Evolutionary conservation across 2,113 vertebrate species (phyloP).

Genomic region (Festucalex cinctus): DNA sequence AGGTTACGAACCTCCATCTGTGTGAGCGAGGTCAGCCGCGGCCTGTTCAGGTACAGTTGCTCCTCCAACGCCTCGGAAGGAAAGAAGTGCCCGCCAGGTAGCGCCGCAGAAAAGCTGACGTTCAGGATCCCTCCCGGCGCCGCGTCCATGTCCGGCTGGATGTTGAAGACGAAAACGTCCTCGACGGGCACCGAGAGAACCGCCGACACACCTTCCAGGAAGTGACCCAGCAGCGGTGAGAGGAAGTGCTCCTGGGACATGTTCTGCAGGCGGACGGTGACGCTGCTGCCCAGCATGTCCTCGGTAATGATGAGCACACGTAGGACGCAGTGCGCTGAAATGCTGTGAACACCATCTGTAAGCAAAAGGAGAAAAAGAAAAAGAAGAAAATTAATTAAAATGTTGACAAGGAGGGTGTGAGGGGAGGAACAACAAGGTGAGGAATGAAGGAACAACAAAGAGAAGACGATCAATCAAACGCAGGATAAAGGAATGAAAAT

Average conservation of each 20-base stretch:
- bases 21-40: constrained; percentile 82
- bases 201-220: constrained; percentile 90
- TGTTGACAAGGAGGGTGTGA: background rate
- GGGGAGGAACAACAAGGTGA: background rate
- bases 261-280: constrained; percentile 95
- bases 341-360: constrained; percentile 90
- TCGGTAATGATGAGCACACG: constrained; percentile 96
- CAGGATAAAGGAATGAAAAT: background rate
- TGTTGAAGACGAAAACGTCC: constrained; percentile 97
- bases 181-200: constrained; percentile 87
- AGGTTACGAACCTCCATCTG: constrained; percentile 79
- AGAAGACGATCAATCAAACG: background rate
- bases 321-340: constrained; percentile 90
- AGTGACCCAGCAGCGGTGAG: constrained; percentile 85
- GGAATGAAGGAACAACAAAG: background rate
- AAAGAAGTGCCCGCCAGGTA: constrained; percentile 86
- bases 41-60: constrained; percentile 94
- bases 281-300: constrained; percentile 94
- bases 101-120: constrained; percentile 88
- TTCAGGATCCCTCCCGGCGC: constrained; percentile 84
- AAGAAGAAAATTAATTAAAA: background rate
- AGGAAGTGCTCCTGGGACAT: constrained; percentile 99
- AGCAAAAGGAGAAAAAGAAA: background rate
- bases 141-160: constrained; percentile 91
- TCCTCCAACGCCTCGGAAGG: constrained; percentile 96